Evolutionary conservation across 92 coral and sea anemone species (phyloP).

Genomic region (Paramuricea clavata): DNA sequence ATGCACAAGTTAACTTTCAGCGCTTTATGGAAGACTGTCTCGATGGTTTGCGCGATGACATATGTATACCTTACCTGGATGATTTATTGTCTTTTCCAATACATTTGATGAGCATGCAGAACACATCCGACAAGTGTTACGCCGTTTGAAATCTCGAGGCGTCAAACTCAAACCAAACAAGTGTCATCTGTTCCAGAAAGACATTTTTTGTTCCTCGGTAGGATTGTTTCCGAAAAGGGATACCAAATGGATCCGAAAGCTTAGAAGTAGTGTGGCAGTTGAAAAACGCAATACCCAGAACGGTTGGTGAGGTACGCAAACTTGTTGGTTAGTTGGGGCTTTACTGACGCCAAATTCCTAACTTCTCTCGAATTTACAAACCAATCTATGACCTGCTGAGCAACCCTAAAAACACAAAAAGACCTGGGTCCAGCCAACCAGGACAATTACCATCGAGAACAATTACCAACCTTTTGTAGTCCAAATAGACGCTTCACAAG

Average conservation of each 20-base stretch:
- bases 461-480: not conserved
- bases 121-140: conserved; percentile 47
- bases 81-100: conserved; percentile 55
- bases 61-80: conserved; percentile 60
- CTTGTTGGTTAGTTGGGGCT: conserved; percentile 51
- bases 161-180: conserved; percentile 52
- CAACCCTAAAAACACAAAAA: conserved; percentile 7
- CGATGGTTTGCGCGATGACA: conserved; percentile 54
- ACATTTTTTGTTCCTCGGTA: conserved; percentile 45
- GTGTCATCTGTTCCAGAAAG: conserved; percentile 44
- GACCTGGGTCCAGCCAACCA: conserved; percentile 16
- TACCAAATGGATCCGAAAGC: too few relatives aligned
- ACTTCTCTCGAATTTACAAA: conserved; percentile 42
- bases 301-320: conserved; percentile 65
- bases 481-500: too few relatives aligned
- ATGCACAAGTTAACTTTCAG: not conserved
- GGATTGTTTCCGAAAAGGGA: conserved; percentile 42
- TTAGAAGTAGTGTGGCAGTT: not conserved
- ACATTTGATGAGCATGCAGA: conserved; percentile 62
- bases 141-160: conserved; percentile 44
- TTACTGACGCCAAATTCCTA: conserved; percentile 32
- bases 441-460: conserved; percentile 38
- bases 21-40: conserved; percentile 63
- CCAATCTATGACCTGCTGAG: conserved; percentile 54
- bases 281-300: conserved; percentile 40